Conservation (phyloP, 1,140 invertebrate genomes). For the Drosophila nannoptera region DNA sequence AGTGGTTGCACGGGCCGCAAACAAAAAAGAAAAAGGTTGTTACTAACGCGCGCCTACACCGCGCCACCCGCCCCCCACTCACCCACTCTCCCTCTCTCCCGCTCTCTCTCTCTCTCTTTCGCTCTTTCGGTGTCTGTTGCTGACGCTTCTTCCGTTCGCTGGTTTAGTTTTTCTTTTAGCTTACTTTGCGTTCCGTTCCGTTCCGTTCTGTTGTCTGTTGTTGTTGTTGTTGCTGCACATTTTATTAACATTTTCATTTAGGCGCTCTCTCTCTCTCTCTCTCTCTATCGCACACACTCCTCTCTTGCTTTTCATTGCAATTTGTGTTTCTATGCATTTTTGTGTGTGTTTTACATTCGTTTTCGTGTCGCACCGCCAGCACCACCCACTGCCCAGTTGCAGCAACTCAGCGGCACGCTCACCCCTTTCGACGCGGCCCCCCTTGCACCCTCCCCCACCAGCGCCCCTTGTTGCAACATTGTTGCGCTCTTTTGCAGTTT, state of each 20-base stretch:
- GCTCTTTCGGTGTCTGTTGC: conserved; percentile 36
- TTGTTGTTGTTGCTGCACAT: conserved; percentile 61
- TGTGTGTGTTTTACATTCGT: conserved; percentile 77
- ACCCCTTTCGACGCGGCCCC: not conserved
- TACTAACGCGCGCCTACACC: conserved; percentile 13
- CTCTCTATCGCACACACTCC: conserved; percentile 1
- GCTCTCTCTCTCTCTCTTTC: not conserved
- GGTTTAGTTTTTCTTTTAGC: conserved; percentile 75
- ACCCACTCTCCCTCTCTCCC: not conserved
- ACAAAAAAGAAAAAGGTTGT: conserved; percentile 33
- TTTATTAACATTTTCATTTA: conserved; percentile 78
- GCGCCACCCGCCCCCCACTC: no score
- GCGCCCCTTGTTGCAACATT: conserved; percentile 30
- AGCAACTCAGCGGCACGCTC: conserved; percentile 3
- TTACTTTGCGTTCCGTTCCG: conserved; percentile 58
- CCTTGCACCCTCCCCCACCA: no score
- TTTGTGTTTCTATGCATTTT: conserved; percentile 77
- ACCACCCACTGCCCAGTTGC: conserved; percentile 12
- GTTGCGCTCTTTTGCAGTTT: conserved; percentile 74
- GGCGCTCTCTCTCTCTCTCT: conserved; percentile 33
- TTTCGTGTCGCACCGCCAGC: conserved; percentile 65
- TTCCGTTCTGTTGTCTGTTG: conserved; percentile 38
- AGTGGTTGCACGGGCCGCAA: conserved; percentile 44
- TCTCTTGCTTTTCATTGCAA: conserved; percentile 68
- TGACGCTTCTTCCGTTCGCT: conserved; percentile 72